These are phyloP conservation scores for Clarias laeviceps DNA, from an alignment of 2,797 vertebrate genomes.

Conservation along the genomic window DNA sequence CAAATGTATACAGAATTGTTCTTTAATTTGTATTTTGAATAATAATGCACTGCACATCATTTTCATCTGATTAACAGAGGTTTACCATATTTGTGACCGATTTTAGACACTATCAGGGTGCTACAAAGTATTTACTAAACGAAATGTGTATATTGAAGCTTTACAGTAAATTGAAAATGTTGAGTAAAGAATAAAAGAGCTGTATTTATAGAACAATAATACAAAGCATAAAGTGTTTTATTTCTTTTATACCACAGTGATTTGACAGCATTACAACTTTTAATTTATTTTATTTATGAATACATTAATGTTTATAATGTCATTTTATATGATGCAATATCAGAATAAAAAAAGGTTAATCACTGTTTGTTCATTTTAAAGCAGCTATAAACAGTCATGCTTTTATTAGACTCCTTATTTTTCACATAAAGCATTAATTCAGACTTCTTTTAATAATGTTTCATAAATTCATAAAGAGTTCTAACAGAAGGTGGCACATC, in stretches of 20 bases:
- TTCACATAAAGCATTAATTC: not conserved
- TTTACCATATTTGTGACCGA: not conserved
- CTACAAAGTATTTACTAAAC: not conserved
- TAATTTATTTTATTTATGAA: not conserved
- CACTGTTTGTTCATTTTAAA: not conserved
- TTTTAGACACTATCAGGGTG: not conserved
- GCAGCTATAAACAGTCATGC: not conserved
- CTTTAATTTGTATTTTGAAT: not conserved
- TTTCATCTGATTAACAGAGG: not conserved
- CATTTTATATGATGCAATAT: not conserved
- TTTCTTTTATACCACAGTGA: not conserved
- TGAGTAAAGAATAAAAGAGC: not conserved
- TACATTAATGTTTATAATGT: not conserved
- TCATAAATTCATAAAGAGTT: not conserved
- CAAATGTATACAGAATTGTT: not conserved
- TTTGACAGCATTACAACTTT: not conserved
- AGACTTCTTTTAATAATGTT: not conserved
- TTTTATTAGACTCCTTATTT: not conserved
- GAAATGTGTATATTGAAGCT: not conserved
- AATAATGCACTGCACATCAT: not conserved
- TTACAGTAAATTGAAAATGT: not conserved
- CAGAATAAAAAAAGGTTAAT: not conserved
- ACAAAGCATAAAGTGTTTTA: not conserved
- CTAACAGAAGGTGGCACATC: not conserved
- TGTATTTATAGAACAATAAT: not conserved